Evolutionary conservation across 2,797 vertebrate genomes (phyloP), one percentile per base, ranked within the genome.

Genomic region (Anniella stebbinsi): DNA sequence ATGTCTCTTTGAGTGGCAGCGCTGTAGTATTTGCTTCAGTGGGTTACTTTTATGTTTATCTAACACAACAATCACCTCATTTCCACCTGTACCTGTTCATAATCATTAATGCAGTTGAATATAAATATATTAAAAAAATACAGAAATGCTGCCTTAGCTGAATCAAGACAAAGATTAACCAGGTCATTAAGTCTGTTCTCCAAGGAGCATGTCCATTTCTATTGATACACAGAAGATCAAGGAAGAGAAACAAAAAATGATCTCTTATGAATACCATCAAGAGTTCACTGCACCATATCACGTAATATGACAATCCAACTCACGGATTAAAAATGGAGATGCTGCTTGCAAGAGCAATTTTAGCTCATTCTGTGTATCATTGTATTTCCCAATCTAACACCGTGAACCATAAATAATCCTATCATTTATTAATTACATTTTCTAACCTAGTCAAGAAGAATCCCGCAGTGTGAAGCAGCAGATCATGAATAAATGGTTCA

Each of bases 361-460:
- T 94, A 96, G 90, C 94, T 93, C 95, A 85, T 95, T 97, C 93
- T 95, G 94, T 94, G 48, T 95, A 96, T 96, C 96, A 94, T 95
- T 97, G 96, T 97, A 94, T 94, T 96, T 97, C 90, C 91, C 94
- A 96, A 96, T 97, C 97, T 97, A 96, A 95, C 96, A 96, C 96
- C 90, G 0, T 96, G 96, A 97, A 97, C 97, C 97, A 97, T 97
- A 97, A 97, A 98, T 97, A 97, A 98, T 97, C 96, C 97, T 96
- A 97, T 96, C 96, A 97, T 97, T 97, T 97, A 97, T 97, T 97
- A 97, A 97, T 97, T 97, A 97, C 95, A 95, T 96, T 96, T 95
- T 95, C 96, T 95, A 96, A 96, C 95, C 96, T 95, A 95, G 96
- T 97, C 96, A 97, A 96, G 96, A 97, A 97, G 96, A 96, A 96